Conservation (phyloP, 1,140 invertebrate species). For the Meloidogyne hapla region DNA sequence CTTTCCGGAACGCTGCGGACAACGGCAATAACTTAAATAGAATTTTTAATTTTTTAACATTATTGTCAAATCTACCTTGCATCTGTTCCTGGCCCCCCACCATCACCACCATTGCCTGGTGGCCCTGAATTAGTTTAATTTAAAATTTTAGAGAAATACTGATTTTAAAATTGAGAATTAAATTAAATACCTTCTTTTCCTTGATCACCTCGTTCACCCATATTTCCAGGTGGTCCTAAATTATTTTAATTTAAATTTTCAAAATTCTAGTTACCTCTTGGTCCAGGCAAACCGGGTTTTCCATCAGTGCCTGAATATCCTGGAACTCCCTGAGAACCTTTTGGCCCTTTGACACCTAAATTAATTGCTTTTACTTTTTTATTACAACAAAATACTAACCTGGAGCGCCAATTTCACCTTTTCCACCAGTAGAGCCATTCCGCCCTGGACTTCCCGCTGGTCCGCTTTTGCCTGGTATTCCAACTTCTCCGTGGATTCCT, state of each 20-base stretch:
- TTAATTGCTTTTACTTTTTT: background rate
- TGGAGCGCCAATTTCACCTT: conserved; percentile 23
- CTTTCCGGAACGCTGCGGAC: conserved; percentile 19
- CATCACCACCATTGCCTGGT: conserved; percentile 16
- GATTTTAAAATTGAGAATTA: no score
- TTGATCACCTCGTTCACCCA: conserved; percentile 19
- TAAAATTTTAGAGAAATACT: no score
- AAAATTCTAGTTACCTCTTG: no score
- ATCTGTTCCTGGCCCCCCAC: conserved; percentile 30
- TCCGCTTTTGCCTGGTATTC: conserved; percentile 16
- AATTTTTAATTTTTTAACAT: background rate
- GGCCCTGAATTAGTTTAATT: background rate
- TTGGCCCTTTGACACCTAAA: conserved; percentile 26
- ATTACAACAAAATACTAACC: background rate
- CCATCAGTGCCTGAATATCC: conserved; percentile 24
- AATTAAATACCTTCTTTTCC: conserved; percentile 15
- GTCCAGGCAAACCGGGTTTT: conserved; percentile 25
- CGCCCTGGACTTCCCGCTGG: conserved; percentile 24
- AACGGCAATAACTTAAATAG: conserved; percentile 21
- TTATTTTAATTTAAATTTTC: no score
- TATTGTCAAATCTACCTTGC: conserved; percentile 11
- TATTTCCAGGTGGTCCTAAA: conserved; percentile 16
- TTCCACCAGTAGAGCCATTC: conserved; percentile 15
- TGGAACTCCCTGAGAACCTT: conserved; percentile 13
- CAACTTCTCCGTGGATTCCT: conserved; percentile 21